phyloP scores from a whole-genome alignment of 35 echinoderm and acorn worm species.

The Lytechinus pictus region DNA sequence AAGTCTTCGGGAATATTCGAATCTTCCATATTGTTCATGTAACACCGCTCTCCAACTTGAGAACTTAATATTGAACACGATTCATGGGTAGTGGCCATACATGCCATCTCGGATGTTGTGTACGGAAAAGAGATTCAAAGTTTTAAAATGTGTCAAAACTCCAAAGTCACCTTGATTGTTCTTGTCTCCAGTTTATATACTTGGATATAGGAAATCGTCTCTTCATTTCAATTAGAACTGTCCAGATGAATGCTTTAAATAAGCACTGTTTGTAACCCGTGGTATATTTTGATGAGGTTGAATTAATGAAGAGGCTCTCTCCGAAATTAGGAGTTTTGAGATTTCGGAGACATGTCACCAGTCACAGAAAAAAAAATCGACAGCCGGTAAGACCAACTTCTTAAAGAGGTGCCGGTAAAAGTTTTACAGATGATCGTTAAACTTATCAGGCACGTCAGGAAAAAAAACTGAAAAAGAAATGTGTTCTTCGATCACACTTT shows the following conservation, averaged over 20 bases:
- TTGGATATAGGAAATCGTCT: no score
- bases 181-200: background rate
- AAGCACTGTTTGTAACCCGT: background rate
- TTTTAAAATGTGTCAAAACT: background rate
- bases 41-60: background rate
- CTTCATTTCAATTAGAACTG: no score
- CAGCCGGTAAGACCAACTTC: background rate
- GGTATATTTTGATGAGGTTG: background rate
- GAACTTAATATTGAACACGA: background rate
- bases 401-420: background rate
- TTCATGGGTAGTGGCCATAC: background rate
- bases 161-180: background rate
- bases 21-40: conserved; percentile 20
- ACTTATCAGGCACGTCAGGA: background rate
- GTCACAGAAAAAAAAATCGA: background rate
- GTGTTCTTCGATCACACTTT: background rate
- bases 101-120: background rate
- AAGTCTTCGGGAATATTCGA: conserved; percentile 18
- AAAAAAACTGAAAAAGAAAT: background rate
- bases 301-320: background rate
- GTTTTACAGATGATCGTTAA: no score
- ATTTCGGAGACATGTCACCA: background rate
- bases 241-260: no score
- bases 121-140: background rate
- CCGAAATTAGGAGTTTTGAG: background rate